phyloP scores from a whole-genome alignment of 2,113 vertebrate genomes.

The Rhinichthys klamathensis region DNA sequence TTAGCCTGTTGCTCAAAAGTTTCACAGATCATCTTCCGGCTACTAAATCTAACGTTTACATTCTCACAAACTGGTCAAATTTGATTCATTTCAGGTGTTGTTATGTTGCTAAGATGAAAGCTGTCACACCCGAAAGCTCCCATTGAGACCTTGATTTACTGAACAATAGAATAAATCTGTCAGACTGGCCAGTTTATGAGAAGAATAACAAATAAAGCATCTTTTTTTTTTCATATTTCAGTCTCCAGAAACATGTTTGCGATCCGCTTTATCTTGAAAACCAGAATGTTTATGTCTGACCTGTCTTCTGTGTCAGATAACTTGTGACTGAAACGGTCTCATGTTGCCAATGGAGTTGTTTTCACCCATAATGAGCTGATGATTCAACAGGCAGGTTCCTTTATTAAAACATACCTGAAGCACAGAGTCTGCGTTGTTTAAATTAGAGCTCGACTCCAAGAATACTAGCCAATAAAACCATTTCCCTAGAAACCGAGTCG shows the following conservation, averaged over 20 bases:
- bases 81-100: not conserved
- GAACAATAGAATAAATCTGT: not conserved
- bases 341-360: constrained; percentile 37
- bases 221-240: not conserved
- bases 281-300: not conserved
- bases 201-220: not conserved
- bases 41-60: not conserved
- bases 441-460: constrained; percentile 52
- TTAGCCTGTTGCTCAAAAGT: constrained; percentile 31
- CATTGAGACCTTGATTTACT: not conserved
- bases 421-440: constrained; percentile 48
- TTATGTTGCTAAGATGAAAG: not conserved
- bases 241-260: not conserved
- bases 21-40: not conserved
- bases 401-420: constrained; percentile 59
- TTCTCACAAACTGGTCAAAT: not conserved
- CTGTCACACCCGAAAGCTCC: not conserved
- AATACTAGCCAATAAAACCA: constrained; percentile 36
- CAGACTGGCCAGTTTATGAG: not conserved
- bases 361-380: constrained; percentile 16
- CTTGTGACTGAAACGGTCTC: not conserved
- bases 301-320: not conserved
- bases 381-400: constrained; percentile 42
- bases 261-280: not conserved
- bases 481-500: constrained; percentile 35